phyloP scores from a whole-genome alignment of 1,140 invertebrate species.

The Pseudachorutes palmiensis region DNA sequence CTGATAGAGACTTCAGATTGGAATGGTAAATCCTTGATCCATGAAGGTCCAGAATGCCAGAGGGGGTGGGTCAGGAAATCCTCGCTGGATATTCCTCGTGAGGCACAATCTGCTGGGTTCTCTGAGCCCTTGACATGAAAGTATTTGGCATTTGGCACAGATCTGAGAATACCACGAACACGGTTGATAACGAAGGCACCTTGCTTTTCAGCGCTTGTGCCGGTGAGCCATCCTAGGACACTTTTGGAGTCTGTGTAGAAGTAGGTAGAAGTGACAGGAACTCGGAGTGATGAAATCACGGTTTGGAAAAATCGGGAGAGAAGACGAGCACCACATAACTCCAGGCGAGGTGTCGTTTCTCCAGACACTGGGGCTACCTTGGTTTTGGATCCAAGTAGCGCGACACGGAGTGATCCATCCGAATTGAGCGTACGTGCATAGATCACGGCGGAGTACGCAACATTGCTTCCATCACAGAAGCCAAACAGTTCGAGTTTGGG shows the following conservation, averaged over 20 bases:
- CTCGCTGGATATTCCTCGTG: constrained; percentile 39
- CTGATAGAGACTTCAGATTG: no score
- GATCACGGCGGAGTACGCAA: not conserved
- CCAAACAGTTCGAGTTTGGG: constrained; percentile 1
- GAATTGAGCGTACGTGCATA: not conserved
- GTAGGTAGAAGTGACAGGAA: not conserved
- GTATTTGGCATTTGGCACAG: constrained; percentile 40
- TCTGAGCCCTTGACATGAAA: constrained; percentile 40
- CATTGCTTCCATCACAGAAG: constrained; percentile 4
- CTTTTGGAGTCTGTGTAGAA: constrained; percentile 14
- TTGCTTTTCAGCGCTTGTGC: not conserved
- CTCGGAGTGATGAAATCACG: not conserved
- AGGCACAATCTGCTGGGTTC: constrained; percentile 45
- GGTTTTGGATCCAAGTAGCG: constrained; percentile 7
- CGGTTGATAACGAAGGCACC: constrained; percentile 15
- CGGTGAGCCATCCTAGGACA: not conserved
- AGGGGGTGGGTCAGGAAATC: not conserved
- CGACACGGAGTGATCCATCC: not conserved
- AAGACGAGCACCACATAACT: constrained; percentile 4
- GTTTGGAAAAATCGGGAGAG: not conserved
- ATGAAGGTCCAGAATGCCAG: not conserved
- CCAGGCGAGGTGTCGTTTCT: constrained; percentile 2
- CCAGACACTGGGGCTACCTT: constrained; percentile 15
- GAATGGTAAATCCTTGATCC: not conserved
- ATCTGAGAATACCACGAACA: constrained; percentile 39